Percentiles rank a stretch among this genome's conserved stretches.
Evolutionary conservation across 2,888 invertebrate species (phyloP).

Genomic region (Drosophila acutilabella): DNA sequence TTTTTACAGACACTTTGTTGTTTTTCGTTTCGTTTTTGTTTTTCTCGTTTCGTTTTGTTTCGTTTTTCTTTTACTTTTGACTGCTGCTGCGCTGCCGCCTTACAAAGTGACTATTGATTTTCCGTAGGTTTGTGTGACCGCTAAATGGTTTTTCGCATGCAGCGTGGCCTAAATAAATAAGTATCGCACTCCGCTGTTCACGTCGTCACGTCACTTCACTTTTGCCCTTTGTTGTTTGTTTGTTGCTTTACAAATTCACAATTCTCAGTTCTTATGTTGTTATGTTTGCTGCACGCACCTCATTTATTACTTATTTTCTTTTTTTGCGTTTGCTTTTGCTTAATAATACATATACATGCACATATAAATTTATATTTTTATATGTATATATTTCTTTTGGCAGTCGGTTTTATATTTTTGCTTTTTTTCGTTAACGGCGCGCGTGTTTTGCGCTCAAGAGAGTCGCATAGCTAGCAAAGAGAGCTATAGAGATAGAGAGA

Average conservation of each 20-base stretch:
- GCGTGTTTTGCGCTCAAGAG: conserved; percentile 55
- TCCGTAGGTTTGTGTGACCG: conserved; percentile 57
- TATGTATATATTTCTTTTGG: conserved; percentile 34
- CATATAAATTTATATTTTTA: conserved; percentile 13
- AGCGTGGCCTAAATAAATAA: conserved; percentile 58
- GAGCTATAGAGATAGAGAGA: conserved; percentile 42
- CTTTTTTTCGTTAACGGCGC: conserved; percentile 45
- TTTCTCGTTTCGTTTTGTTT: conserved; percentile 1
- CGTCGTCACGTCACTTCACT: background rate
- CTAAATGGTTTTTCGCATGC: conserved; percentile 59
- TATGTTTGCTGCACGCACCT: conserved; percentile 48
- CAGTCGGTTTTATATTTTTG: conserved; percentile 45
- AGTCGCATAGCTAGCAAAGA: conserved; percentile 22
- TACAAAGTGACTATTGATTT: conserved; percentile 71
- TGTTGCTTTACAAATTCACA: conserved; percentile 17
- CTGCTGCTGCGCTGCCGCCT: conserved; percentile 20
- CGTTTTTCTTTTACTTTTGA: conserved; percentile 17
- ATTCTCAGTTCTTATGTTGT: conserved; percentile 24
- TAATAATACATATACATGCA: conserved; percentile 45
- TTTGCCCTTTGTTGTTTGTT: conserved; percentile 38
- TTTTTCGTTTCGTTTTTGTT: conserved; percentile 11
- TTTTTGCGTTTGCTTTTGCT: conserved; percentile 36
- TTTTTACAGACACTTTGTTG: conserved; percentile 29
- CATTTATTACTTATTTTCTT: conserved; percentile 14
- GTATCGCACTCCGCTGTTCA: conserved; percentile 14